phyloP scores from a whole-genome alignment of 2,113 vertebrate genomes.

The Egretta garzetta region DNA sequence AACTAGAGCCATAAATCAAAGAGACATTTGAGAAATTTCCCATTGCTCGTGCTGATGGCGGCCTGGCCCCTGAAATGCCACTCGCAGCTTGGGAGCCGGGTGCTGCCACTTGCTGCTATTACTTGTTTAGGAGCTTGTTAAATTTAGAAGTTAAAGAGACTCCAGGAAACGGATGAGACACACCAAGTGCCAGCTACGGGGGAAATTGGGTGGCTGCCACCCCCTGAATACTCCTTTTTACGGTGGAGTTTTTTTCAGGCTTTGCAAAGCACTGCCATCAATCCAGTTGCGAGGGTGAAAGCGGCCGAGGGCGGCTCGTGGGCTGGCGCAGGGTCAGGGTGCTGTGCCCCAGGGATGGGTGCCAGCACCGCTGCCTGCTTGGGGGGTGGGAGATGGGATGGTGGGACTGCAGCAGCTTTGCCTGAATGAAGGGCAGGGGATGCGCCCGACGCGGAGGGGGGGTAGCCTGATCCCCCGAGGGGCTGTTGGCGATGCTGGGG shows the following conservation, averaged over 20 bases:
- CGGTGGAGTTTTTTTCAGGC: background rate
- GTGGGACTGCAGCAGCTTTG: background rate
- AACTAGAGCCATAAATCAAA: slow-evolving; percentile 83
- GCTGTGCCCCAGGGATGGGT: background rate
- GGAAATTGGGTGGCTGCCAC: background rate
- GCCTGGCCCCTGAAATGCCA: slow-evolving; percentile 48
- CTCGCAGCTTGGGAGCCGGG: background rate
- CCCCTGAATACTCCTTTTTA: background rate
- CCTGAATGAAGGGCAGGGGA: background rate
- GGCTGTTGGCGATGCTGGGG: background rate
- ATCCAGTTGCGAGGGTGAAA: fast-evolving
- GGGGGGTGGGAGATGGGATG: background rate
- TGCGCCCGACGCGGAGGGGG: fast-evolving
- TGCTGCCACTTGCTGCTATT: slow-evolving; percentile 20
- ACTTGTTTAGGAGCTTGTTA: slow-evolving; percentile 46
- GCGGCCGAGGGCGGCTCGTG: background rate
- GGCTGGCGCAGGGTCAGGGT: background rate
- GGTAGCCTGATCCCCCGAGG: fast-evolving
- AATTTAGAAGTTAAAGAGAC: slow-evolving; percentile 33
- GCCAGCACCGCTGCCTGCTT: background rate
- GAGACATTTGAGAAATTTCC: slow-evolving; percentile 72
- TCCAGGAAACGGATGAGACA: background rate
- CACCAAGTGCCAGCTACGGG: background rate
- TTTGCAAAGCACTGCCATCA: background rate
- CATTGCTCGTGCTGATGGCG: background rate